A percentile compares a stretch with the other conserved stretches of the same genome.
These are phyloP conservation scores for Julus scanicus DNA, from an alignment of 2,888 invertebrate genomes.

Conservation along the genomic window DNA sequence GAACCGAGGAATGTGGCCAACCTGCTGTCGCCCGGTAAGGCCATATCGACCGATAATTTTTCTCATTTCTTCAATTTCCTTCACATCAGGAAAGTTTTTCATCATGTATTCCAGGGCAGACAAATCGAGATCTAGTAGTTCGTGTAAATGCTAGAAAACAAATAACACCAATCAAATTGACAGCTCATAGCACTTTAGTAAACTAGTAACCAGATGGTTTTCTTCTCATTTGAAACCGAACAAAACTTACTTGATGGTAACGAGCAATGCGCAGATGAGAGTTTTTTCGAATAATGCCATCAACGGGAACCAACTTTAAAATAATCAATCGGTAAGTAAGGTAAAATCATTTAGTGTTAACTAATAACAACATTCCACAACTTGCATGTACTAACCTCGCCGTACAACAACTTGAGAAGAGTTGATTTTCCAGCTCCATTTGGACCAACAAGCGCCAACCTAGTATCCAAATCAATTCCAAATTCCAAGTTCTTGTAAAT, in stretches of 20 bases:
- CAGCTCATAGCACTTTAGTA: not conserved
- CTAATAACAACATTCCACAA: not conserved
- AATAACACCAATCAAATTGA: slow-evolving; percentile 20
- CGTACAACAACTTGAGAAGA: slow-evolving; percentile 91
- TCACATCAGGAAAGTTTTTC: slow-evolving; percentile 94
- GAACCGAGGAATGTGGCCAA: slow-evolving; percentile 63
- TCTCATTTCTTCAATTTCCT: slow-evolving; percentile 98
- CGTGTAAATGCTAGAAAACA: slow-evolving; percentile 82
- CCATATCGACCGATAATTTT: slow-evolving; percentile 99
- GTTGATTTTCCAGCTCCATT: slow-evolving; percentile 99
- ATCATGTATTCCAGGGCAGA: slow-evolving; percentile 99
- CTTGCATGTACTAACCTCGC: slow-evolving; percentile 77
- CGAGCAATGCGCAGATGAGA: slow-evolving; percentile 97
- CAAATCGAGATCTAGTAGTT: slow-evolving; percentile 91
- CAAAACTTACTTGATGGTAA: slow-evolving; percentile 82
- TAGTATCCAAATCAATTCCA: slow-evolving; percentile 97
- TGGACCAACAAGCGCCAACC: slow-evolving; percentile 92
- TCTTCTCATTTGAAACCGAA: not conserved
- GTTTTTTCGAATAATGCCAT: slow-evolving; percentile 98
- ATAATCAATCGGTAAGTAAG: not conserved
- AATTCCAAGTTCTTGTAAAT: slow-evolving; percentile 99
- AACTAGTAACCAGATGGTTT: not conserved
- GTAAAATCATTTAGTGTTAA: not conserved
- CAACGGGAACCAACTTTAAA: slow-evolving; percentile 83
- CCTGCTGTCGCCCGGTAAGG: slow-evolving; percentile 95